phyloP scores from a whole-genome alignment of 2,888 invertebrate genomes.

The Crematogaster levior region DNA sequence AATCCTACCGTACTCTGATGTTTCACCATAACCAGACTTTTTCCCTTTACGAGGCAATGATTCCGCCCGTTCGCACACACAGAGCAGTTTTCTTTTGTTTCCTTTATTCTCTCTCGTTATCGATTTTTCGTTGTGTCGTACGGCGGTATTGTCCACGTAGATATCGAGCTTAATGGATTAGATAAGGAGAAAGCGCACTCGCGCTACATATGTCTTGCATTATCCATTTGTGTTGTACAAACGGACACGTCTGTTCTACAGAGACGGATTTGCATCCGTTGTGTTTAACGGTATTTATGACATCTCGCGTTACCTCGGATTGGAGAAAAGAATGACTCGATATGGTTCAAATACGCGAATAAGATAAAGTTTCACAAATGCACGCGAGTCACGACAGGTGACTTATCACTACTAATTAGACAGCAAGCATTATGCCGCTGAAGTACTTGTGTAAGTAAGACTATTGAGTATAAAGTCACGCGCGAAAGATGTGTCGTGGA shows the following conservation, averaged over 20 bases:
- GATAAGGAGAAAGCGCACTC: not conserved
- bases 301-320: not conserved
- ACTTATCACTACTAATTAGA: slow-evolving; percentile 56
- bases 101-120: not conserved
- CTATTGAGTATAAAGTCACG: slow-evolving; percentile 61
- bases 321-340: not conserved
- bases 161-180: slow-evolving; percentile 42
- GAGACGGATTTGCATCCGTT: not conserved
- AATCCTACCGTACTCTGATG: slow-evolving; percentile 65
- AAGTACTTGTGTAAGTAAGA: slow-evolving; percentile 46
- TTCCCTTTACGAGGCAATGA: slow-evolving; percentile 62
- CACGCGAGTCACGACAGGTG: not conserved
- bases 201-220: not conserved
- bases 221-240: not conserved
- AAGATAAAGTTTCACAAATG: not conserved
- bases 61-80: slow-evolving; percentile 28
- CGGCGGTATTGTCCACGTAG: not conserved
- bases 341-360: not conserved
- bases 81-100: not conserved
- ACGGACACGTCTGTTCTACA: not conserved
- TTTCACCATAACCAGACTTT: slow-evolving; percentile 61
- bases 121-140: not conserved
- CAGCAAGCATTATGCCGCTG: slow-evolving; percentile 35
- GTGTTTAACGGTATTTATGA: not conserved
- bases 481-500: slow-evolving; percentile 18